Base-by-base conservation (phyloP, 2,797 vertebrate species). In the Danio albolineatus region DNA sequence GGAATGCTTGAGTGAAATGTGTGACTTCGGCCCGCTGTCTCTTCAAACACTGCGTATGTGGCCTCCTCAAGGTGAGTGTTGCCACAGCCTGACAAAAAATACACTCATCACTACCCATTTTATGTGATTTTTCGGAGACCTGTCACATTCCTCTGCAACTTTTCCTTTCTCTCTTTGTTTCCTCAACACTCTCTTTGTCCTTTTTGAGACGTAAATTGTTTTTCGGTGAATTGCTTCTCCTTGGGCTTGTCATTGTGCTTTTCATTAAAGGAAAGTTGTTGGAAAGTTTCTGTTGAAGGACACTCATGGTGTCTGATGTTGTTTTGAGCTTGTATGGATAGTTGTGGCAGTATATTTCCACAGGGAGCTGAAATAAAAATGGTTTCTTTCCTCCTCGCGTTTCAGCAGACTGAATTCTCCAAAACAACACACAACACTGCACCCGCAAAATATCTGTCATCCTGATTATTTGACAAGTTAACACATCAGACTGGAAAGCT, bases 1-100 rank as follows among this genome's bases (percentile, higher is more conserved):
- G 57, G 81, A 85, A 82, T 85, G 81, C 84, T 87, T 89, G 85
- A 89, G 85, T 84, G 83, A 87, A 88, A 84, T 84, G 80, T 86
- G 84, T 83, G 83, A 79, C 78, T 86, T 76, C 80, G 71, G 66
- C 66, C 81, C 38, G 65, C 73, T 80, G 64, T 80, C 65, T 84
- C 75, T 73, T 69, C 61, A 69, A 76, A 72, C 43, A 59, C 48
- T 54, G 17, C 56, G 44, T 71, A 66, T 17, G 44, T 60, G 75
- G 56, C 75, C 71, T 78, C 62, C 19, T 78, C 78, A 84, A 84
- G 78, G 83, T 84, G 61, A 86, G 49, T 19, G 61, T 76, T 81
- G 65, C 72, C 72, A 80, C 65, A 67, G 19, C 13, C 61, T 73
- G 70, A 19, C 44, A 78, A 72, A 84, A n/a, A 80, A 85, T 70